Evolutionary conservation across 2,113 vertebrate genomes (phyloP).

Genomic region (Campylorhamphus procurvoides): DNA sequence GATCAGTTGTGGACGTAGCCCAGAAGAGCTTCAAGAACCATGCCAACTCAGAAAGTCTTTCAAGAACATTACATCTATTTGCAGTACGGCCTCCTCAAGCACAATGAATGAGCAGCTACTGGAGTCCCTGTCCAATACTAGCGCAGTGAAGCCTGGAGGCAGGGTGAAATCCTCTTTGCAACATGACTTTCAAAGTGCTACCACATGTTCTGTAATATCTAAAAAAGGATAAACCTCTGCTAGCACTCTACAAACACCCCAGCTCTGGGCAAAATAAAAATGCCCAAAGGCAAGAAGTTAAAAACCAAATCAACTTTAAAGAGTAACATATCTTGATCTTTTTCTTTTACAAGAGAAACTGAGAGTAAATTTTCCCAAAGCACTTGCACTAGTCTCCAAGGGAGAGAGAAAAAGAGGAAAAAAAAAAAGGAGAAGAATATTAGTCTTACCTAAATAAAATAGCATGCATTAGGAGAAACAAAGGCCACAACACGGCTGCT

Average conservation of each 20-base stretch:
- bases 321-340: background rate
- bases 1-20: background rate
- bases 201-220: background rate
- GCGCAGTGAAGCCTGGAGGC: background rate
- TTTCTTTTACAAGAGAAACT: background rate
- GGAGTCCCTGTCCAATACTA: background rate
- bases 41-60: background rate
- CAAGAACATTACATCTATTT: background rate
- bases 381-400: background rate
- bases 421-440: background rate
- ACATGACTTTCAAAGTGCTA: background rate
- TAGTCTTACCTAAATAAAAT: background rate
- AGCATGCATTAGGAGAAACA: background rate
- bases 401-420: background rate
- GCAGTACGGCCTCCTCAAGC: background rate
- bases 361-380: rapidly evolving
- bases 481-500: background rate
- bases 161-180: background rate
- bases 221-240: background rate
- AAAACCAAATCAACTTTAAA: background rate
- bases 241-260: background rate
- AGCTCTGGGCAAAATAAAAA: background rate
- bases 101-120: background rate
- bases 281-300: background rate
- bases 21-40: background rate